These are phyloP conservation scores for Euura saliciscinereae DNA, from an alignment of 1,140 invertebrate species.

Conservation along the genomic window DNA sequence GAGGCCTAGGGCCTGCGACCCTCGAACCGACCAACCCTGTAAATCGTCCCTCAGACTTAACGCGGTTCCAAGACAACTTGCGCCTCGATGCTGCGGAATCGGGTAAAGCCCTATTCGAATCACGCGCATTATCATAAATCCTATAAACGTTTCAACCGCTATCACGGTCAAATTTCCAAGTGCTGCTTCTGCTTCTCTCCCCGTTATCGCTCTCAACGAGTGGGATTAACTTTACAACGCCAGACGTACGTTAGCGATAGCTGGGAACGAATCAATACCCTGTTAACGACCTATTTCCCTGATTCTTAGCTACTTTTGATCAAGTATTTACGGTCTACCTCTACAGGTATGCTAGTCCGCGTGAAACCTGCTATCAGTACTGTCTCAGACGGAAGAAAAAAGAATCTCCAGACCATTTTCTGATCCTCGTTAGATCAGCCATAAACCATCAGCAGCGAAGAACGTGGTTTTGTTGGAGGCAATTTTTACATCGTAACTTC, in stretches of 20 bases:
- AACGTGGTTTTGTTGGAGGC: too few relatives aligned
- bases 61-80: slow-evolving; percentile 1
- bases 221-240: neutral
- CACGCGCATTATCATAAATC: slow-evolving; percentile 39
- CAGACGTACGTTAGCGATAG: slow-evolving; percentile 2
- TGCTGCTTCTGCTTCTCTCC: neutral
- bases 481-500: too few relatives aligned
- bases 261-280: neutral
- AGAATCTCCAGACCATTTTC: too few relatives aligned
- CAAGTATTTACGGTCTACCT: too few relatives aligned
- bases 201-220: slow-evolving; percentile 6
- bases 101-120: slow-evolving; percentile 20
- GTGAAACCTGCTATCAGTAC: too few relatives aligned
- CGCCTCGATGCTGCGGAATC: slow-evolving; percentile 24
- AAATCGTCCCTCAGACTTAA: neutral
- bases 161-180: slow-evolving; percentile 28
- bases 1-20: neutral
- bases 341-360: too few relatives aligned
- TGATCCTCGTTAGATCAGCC: too few relatives aligned
- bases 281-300: neutral
- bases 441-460: too few relatives aligned
- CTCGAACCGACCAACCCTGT: neutral
- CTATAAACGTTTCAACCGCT: slow-evolving; percentile 31
- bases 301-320: neutral
- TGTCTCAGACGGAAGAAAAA: too few relatives aligned